These are phyloP conservation scores for Setophaga kirtlandii DNA, from an alignment of 2,113 vertebrate genomes.

Conservation along the genomic window DNA sequence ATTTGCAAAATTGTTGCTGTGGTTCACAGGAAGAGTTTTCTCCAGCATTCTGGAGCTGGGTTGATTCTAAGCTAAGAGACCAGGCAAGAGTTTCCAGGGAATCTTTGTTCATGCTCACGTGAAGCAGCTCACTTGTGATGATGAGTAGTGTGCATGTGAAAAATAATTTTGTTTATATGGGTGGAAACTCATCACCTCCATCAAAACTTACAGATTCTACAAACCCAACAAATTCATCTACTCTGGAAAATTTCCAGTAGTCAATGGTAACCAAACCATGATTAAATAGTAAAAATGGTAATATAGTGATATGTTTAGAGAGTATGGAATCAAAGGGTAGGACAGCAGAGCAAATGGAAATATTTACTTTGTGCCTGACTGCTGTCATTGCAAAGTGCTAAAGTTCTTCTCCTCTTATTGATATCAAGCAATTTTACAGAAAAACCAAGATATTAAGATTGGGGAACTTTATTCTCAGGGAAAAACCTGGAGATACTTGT, in stretches of 20 bases:
- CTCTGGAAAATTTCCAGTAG: background rate
- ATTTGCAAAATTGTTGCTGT: constrained; percentile 19
- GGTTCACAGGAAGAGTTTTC: background rate
- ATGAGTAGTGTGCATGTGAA: background rate
- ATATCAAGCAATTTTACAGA: background rate
- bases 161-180: background rate
- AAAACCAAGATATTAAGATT: background rate
- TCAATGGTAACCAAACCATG: background rate
- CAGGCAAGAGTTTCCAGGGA: background rate
- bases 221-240: background rate
- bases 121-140: background rate
- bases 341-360: background rate
- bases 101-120: background rate
- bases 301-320: background rate
- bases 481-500: background rate
- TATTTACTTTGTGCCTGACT: background rate
- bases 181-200: background rate
- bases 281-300: background rate
- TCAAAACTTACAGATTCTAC: background rate
- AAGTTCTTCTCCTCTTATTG: background rate
- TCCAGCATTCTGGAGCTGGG: background rate
- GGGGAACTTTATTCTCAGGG: background rate
- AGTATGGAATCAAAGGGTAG: background rate
- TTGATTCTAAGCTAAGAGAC: background rate
- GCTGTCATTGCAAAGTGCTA: background rate